phyloP scores from a whole-genome alignment of 2,797 vertebrate species.

The Sus cebifrons region DNA sequence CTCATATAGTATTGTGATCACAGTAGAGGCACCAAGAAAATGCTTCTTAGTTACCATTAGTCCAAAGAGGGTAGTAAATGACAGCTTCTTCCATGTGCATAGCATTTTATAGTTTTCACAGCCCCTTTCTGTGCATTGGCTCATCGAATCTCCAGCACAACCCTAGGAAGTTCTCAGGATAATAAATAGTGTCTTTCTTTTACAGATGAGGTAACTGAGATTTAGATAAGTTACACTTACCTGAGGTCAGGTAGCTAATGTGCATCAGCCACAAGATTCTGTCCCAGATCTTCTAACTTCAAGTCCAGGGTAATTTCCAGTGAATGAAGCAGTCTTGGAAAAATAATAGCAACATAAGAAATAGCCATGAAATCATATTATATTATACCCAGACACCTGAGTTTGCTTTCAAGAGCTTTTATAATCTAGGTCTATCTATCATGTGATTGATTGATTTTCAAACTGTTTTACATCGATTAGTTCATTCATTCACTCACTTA shows the following conservation, averaged over 20 bases:
- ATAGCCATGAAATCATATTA: neutral
- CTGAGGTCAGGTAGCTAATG: neutral
- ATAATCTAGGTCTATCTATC: neutral
- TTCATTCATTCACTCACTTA: neutral
- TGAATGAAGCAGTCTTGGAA: neutral
- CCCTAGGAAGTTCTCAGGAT: neutral
- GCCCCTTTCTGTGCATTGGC: neutral
- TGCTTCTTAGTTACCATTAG: neutral
- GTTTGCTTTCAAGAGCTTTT: neutral
- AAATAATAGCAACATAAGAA: conserved; percentile 12
- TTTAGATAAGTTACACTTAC: neutral
- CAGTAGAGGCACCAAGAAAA: neutral
- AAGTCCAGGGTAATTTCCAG: conserved; percentile 31
- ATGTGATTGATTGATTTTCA: neutral
- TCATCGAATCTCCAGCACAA: neutral
- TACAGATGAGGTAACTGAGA: neutral
- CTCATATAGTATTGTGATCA: conserved; percentile 8
- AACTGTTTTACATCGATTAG: neutral
- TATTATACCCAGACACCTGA: neutral
- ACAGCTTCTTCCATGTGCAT: neutral
- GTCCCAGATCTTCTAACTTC: neutral
- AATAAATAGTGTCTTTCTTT: conserved; percentile 7
- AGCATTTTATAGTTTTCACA: conserved; percentile 1
- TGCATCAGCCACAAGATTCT: neutral
- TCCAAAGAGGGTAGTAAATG: neutral